Conservation (phyloP, 2,797 vertebrate species). For the Erethizon dorsatum region DNA sequence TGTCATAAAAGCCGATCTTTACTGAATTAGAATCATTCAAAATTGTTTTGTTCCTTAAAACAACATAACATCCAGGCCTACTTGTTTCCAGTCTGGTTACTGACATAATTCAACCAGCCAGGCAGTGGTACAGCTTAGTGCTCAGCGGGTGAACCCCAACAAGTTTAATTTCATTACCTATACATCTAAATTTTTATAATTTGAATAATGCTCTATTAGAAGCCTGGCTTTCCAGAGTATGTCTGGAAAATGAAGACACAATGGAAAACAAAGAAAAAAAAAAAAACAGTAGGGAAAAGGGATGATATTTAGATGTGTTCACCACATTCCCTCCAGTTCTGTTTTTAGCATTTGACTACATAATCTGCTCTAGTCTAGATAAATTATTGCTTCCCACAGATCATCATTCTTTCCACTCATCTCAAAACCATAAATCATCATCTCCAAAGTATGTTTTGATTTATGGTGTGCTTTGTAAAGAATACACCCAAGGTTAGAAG, state of each 20-base stretch:
- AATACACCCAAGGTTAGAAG: slow-evolving; percentile 27
- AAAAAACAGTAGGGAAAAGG: not conserved
- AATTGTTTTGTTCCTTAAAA: slow-evolving; percentile 49
- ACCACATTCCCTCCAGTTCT: slow-evolving; percentile 68
- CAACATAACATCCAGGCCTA: not conserved
- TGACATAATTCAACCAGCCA: slow-evolving; percentile 51
- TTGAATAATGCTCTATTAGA: slow-evolving; percentile 63
- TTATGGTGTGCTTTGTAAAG: slow-evolving; percentile 55
- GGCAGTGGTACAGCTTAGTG: slow-evolving; percentile 16
- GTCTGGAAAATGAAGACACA: slow-evolving; percentile 61
- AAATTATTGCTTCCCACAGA: slow-evolving; percentile 70
- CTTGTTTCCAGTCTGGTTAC: slow-evolving; percentile 50
- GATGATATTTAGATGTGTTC: slow-evolving; percentile 65
- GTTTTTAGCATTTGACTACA: slow-evolving; percentile 78
- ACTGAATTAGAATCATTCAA: slow-evolving; percentile 45
- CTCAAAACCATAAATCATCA: slow-evolving; percentile 65
- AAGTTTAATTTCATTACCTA: slow-evolving; percentile 56
- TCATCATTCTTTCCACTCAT: slow-evolving; percentile 75
- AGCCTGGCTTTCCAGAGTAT: slow-evolving; percentile 55
- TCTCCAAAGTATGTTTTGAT: slow-evolving; percentile 68
- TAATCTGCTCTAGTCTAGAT: slow-evolving; percentile 63
- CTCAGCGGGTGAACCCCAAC: slow-evolving; percentile 25
- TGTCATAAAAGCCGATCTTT: slow-evolving; percentile 47
- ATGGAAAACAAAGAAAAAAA: slow-evolving; percentile 70
- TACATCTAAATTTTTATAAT: slow-evolving; percentile 71